Evolutionary conservation across 2,797 vertebrate species (phyloP), one percentile per base, ranked within the genome.

Genomic region (Sternarchorhynchus goeldii): DNA sequence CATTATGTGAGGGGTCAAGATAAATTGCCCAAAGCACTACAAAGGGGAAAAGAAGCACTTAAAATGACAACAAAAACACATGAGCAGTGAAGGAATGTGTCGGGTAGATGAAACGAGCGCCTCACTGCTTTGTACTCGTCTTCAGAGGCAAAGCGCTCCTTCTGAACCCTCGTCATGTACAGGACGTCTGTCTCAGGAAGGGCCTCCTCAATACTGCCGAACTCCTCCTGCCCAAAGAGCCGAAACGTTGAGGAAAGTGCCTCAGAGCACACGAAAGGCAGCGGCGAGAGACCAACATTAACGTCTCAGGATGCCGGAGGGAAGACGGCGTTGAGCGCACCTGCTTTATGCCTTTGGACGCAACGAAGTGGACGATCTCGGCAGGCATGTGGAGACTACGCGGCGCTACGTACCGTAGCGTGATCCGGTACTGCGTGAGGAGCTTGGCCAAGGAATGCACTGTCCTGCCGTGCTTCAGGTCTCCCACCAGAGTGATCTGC

Each of bases 141-240:
- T n/a, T 91, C 85, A 0, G 92, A 93, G 0, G 87, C 88, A 25
- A 99, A 99, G 0, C 97, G 91, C 86, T 99, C 97, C 89, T 95
- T 98, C 92, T 99, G 97, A 87, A 99, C 99, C 55, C 97, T 94
- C 0, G 97, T 99, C 95, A 99, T 92, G 90, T 99, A 99, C n/a
- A 99, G 94, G 60, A 99, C 96, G 0, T 99, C 97, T 0, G 97
- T 97, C 36, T 98, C 96, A 0, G 96, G 95, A 76, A 99, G 90
- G 0, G 96, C 97, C 78, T 97, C 96, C 89, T 99, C 97, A 0
- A 99, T 96, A 75, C 93, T 98, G 83, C 93, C 93, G 2, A 97
- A 98, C 88, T 98, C 96, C 88, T 98, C 97, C 97, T 99, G 91
- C 8, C 64, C 12, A 72, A 36, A 56, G 4, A 60, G 25, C 41